Evolutionary conservation across 2,113 vertebrate species (phyloP).

Genomic region (Gorsachius goisagi): DNA sequence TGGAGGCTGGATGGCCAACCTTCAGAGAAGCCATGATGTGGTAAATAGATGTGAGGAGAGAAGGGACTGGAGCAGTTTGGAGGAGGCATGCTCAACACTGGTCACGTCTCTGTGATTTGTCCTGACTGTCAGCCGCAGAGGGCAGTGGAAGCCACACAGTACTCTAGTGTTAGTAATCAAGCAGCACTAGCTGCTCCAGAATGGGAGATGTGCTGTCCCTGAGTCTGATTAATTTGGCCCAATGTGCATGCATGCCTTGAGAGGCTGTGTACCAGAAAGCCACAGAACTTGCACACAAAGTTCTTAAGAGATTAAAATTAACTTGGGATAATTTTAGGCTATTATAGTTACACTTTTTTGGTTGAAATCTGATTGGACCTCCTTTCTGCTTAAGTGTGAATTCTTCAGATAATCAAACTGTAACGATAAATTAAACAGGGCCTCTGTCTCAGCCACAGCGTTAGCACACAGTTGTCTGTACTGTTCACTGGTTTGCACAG

Average conservation of each 20-base stretch:
- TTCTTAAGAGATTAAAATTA: not conserved
- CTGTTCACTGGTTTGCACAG: not conserved
- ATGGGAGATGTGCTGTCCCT: not conserved
- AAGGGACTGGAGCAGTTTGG: not conserved
- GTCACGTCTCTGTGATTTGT: fast-evolving
- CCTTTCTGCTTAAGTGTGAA: not conserved
- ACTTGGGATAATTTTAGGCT: not conserved
- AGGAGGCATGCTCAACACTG: not conserved
- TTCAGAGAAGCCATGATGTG: not conserved
- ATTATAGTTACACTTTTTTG: not conserved
- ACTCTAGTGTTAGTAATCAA: not conserved
- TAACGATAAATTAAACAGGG: not conserved
- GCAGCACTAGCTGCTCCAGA: not conserved
- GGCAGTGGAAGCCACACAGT: not conserved
- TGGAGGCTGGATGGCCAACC: not conserved
- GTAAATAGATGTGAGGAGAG: not conserved
- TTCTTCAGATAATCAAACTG: not conserved
- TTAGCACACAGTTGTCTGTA: too few species aligned
- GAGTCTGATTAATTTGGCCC: not conserved
- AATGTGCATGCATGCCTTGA: fast-evolving
- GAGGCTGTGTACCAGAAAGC: not conserved
- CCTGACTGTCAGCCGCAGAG: not conserved
- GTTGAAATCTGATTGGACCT: not conserved
- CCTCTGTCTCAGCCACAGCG: not conserved
- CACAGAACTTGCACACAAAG: not conserved